Conservation (phyloP, 1,140 invertebrate species). For the Drosophila melanica region DNA sequence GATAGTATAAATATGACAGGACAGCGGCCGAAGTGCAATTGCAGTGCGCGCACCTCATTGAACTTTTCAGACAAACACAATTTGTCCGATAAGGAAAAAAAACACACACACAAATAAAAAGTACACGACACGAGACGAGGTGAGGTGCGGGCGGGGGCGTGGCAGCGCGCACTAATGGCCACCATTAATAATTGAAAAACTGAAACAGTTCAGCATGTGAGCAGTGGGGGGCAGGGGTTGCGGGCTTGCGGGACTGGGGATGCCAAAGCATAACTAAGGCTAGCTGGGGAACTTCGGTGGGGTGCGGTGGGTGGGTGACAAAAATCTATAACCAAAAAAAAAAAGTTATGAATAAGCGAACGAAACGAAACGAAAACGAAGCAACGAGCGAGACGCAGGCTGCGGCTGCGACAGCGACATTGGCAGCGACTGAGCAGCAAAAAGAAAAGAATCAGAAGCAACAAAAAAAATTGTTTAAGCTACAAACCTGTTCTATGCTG, state of each 20-base stretch:
- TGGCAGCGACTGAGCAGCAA: background rate
- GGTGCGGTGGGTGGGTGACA: constrained; percentile 54
- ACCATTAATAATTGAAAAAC: constrained; percentile 83
- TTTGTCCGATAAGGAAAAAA: constrained; percentile 80
- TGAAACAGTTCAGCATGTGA: constrained; percentile 80
- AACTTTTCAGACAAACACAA: constrained; percentile 82
- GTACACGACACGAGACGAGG: constrained; percentile 25
- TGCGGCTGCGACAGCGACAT: background rate
- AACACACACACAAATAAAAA: constrained; percentile 38
- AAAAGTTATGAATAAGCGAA: constrained; percentile 81
- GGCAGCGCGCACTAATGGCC: constrained; percentile 77
- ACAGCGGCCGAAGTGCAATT: constrained; percentile 57
- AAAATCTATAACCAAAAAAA: constrained; percentile 81
- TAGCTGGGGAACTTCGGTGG: constrained; percentile 1
- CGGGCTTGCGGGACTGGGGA: constrained; percentile 16
- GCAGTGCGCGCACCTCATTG: constrained; percentile 75
- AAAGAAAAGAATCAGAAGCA: constrained; percentile 4
- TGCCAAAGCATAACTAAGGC: constrained; percentile 39
- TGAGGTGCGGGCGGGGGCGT: background rate
- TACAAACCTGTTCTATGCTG: constrained; percentile 79
- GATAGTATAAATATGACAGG: constrained; percentile 79
- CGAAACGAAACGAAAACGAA: constrained; percentile 59
- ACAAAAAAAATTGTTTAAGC: constrained; percentile 37
- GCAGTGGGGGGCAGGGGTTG: constrained; percentile 31
- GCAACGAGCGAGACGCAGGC: constrained; percentile 34